Evolutionary conservation across 2,113 vertebrate genomes (phyloP), one percentile per base, ranked within the genome.

Genomic region (Drymodes brunneopygia): DNA sequence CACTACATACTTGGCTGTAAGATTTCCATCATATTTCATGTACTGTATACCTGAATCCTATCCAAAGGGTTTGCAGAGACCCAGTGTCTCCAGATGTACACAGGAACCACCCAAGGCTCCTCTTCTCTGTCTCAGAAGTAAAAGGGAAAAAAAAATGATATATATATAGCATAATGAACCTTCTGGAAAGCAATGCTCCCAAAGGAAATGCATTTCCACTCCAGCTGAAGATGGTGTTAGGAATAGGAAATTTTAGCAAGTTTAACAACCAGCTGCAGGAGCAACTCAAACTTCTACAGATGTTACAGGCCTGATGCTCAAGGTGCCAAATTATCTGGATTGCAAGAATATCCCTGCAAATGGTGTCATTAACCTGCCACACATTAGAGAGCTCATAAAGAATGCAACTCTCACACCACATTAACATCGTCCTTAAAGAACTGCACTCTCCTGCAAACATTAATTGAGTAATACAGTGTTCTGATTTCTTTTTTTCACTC

Each of bases 391-490:
- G 71, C 81, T 70, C 71, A 83, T 66, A 67, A 81, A 86, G 92
- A 91, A 83, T 38, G 75, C 66, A 89, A 62, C 58, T 62, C 86
- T 94, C 66, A 58, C 28, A 69, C 29, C 0, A 0, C 74, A 74
- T 81, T 94, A 94, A 80, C 56, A 47, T 18, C 1, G 0, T 50
- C 70, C 66, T 87, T 66, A 96, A 90, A 81, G 93, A 93, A 75
- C 81, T 64, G 91, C 58, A 40, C 53, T 53, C 67, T 64, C 62
- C 36, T 42, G 50, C 78, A 90, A 92, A 77, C 44, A 85, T 65
- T 95, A 91, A 96, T 71, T 79, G 91, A 94, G 65, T 79, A 92
- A 75, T 88, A 88, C 62, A 90, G 51, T 4, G 3, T 58, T 91
- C 89, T 65, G 62, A 75, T 79, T 65, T 66, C 56, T 65, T 90